Conservation (phyloP, 1,140 invertebrate species). For the Scaptodrosophila lebanonensis region DNA sequence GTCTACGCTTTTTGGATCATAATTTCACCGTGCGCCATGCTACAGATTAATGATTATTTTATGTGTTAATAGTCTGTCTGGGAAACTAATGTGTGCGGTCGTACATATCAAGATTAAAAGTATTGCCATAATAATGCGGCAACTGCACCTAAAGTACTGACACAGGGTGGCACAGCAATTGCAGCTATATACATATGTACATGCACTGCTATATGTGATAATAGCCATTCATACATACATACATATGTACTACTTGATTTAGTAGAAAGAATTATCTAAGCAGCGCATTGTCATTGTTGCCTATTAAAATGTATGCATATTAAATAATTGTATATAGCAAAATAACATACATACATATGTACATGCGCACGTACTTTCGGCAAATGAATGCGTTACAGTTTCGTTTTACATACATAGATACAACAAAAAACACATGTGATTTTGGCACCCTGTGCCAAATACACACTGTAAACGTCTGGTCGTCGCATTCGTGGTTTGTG, state of each 20-base stretch:
- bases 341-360: constrained; percentile 10
- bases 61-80: too few relatives aligned
- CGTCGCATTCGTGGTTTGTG: constrained; percentile 14
- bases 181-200: constrained; percentile 5
- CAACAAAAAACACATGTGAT: constrained; percentile 64
- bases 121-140: too few relatives aligned
- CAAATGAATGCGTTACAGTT: constrained; percentile 12
- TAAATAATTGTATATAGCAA: too few relatives aligned
- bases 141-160: too few relatives aligned
- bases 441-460: constrained; percentile 67
- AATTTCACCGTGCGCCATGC: constrained; percentile 29
- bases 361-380: not conserved
- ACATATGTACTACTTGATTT: too few relatives aligned
- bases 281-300: too few relatives aligned
- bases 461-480: constrained; percentile 49
- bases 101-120: too few relatives aligned
- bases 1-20: constrained; percentile 32
- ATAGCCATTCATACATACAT: too few relatives aligned
- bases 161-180: not conserved
- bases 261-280: too few relatives aligned
- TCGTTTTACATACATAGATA: constrained; percentile 13
- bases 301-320: too few relatives aligned
- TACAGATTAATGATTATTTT: constrained; percentile 33
- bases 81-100: not conserved
- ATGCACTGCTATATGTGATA: constrained; percentile 5